These are phyloP conservation scores for Saguinus midas DNA, from an alignment of 2,113 vertebrate genomes.

Conservation along the genomic window DNA sequence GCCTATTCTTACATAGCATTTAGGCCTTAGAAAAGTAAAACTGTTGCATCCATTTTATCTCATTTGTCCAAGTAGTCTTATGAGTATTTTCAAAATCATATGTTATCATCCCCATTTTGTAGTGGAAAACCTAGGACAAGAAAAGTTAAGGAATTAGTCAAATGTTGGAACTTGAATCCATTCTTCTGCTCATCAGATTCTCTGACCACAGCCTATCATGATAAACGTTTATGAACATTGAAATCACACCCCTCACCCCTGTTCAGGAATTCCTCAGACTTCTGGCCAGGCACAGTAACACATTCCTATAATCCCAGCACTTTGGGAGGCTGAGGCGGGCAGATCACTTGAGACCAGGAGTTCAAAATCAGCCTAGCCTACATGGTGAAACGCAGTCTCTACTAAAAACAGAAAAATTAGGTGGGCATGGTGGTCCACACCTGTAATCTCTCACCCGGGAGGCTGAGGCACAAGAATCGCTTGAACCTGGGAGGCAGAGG, in stretches of 20 bases:
- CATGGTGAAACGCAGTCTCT: too few species aligned
- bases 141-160: not conserved
- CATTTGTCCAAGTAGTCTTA: not conserved
- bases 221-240: not conserved
- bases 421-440: too few species aligned
- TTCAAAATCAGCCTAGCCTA: too few species aligned
- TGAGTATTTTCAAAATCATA: not conserved
- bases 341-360: too few species aligned
- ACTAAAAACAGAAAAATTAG: too few species aligned
- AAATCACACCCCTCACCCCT: not conserved
- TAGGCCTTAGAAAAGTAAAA: not conserved
- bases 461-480: too few species aligned
- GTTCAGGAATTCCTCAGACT: not conserved
- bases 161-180: not conserved
- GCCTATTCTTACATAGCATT: not conserved
- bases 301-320: too few species aligned
- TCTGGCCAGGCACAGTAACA: too few species aligned
- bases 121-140: not conserved
- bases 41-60: not conserved
- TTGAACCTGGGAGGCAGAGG: too few species aligned
- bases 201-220: not conserved
- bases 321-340: too few species aligned
- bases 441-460: too few species aligned
- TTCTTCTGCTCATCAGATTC: not conserved
- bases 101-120: not conserved